Conservation (phyloP, 2,113 vertebrate species). For the Erpornis zantholeuca region DNA sequence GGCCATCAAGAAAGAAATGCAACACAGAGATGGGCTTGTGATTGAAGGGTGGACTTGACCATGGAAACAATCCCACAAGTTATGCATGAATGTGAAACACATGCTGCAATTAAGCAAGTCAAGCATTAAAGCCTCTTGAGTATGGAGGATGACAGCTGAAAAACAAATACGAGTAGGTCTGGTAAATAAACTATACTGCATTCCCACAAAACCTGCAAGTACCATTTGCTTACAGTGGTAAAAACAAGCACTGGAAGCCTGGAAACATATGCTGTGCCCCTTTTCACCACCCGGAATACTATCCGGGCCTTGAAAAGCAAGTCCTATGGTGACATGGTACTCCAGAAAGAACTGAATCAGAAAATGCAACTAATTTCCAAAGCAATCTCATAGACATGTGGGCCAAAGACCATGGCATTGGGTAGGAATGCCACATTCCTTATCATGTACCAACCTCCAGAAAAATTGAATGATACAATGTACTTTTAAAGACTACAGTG, state of each 20-base stretch:
- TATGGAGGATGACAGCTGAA: not conserved
- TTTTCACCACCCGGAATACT: not conserved
- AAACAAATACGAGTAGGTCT: not conserved
- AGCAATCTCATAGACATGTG: not conserved
- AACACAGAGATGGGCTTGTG: not conserved
- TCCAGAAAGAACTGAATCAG: not conserved
- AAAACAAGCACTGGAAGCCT: not conserved
- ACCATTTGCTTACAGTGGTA: not conserved
- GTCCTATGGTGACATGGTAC: not conserved
- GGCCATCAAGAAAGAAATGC: not conserved
- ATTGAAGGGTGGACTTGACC: not conserved
- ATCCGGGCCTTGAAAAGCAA: not conserved
- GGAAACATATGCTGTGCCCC: not conserved
- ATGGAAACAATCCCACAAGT: not conserved
- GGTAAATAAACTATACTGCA: not conserved
- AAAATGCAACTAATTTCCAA: not conserved
- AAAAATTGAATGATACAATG: not conserved
- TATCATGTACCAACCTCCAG: not conserved
- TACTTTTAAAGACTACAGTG: not conserved
- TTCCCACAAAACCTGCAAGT: not conserved
- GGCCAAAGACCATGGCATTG: not conserved
- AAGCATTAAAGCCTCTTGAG: not conserved
- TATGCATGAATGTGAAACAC: not conserved
- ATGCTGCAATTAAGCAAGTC: not conserved
- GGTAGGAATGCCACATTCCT: not conserved